phyloP scores from a whole-genome alignment of 2,113 vertebrate genomes.

The Dermatemys mawii region DNA sequence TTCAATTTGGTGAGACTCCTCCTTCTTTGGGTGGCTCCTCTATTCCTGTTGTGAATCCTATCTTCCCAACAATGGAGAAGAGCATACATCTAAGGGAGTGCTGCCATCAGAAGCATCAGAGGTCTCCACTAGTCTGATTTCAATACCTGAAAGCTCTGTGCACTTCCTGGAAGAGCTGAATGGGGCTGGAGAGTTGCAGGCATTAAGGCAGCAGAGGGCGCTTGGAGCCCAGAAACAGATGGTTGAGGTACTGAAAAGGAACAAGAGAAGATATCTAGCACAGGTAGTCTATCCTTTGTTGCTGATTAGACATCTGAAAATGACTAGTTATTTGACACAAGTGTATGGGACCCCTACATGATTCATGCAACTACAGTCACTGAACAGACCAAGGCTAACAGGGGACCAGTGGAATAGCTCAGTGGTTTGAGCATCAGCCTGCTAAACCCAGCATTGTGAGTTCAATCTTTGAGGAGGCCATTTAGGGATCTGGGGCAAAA shows the following conservation, averaged over 20 bases:
- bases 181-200: slow-evolving; percentile 81
- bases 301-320: no score
- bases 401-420: background rate
- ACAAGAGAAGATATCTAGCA: slow-evolving; percentile 14
- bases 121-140: background rate
- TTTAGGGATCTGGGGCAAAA: no score
- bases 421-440: no score
- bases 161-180: slow-evolving; percentile 76
- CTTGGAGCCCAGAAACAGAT: slow-evolving; percentile 67
- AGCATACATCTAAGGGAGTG: background rate
- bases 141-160: slow-evolving; percentile 90
- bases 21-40: background rate
- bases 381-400: background rate
- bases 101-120: background rate
- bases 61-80: background rate
- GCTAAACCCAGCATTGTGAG: no score
- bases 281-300: background rate
- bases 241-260: slow-evolving; percentile 76
- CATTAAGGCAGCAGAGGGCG: slow-evolving; percentile 83
- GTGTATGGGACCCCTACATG: background rate
- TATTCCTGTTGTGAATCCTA: background rate
- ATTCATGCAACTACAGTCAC: background rate
- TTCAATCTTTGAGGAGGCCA: no score
- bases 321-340: no score
- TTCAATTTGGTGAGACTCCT: no score